These are phyloP conservation scores for Ctenopoma kingsleyae DNA, from an alignment of 2,797 vertebrate genomes.

Conservation along the genomic window DNA sequence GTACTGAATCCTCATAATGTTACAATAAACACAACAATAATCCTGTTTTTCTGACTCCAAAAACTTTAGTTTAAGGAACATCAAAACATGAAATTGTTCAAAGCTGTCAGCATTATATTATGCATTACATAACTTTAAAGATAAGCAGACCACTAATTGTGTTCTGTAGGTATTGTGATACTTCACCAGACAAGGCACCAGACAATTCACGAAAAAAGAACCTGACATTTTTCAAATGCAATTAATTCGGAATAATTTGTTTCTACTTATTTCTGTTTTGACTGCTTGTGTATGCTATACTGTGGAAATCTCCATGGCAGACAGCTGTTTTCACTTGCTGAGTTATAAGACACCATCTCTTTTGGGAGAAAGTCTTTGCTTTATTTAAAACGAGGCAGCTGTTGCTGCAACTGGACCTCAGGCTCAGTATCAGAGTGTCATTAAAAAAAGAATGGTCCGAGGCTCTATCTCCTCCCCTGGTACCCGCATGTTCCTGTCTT, in stretches of 20 bases:
- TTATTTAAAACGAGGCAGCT: conserved; percentile 84
- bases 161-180: conserved; percentile 17
- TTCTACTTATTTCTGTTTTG: conserved; percentile 31
- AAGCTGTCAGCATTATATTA: conserved; percentile 1
- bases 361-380: conserved; percentile 64
- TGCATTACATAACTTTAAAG: conserved; percentile 6
- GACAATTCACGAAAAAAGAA: conserved; percentile 20
- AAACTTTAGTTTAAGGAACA: conserved; percentile 8
- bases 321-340: conserved; percentile 66
- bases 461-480: conserved; percentile 74
- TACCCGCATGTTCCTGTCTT: conserved; percentile 68
- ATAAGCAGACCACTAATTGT: neutral
- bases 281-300: conserved; percentile 34
- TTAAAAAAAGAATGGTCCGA: conserved; percentile 74
- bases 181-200: conserved; percentile 9
- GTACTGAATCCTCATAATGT: conserved; percentile 1
- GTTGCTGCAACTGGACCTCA: conserved; percentile 74
- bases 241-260: conserved; percentile 53
- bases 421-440: conserved; percentile 76
- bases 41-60: conserved; percentile 6
- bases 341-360: conserved; percentile 56
- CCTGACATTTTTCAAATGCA: conserved; percentile 44
- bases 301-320: conserved; percentile 17
- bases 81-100: conserved; percentile 19
- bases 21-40: conserved; percentile 18